Percentiles rank a stretch among this genome's conserved stretches.
Conservation (phyloP, 35 echinoderm and acorn worm genomes). For the Ptychodera flava region DNA sequence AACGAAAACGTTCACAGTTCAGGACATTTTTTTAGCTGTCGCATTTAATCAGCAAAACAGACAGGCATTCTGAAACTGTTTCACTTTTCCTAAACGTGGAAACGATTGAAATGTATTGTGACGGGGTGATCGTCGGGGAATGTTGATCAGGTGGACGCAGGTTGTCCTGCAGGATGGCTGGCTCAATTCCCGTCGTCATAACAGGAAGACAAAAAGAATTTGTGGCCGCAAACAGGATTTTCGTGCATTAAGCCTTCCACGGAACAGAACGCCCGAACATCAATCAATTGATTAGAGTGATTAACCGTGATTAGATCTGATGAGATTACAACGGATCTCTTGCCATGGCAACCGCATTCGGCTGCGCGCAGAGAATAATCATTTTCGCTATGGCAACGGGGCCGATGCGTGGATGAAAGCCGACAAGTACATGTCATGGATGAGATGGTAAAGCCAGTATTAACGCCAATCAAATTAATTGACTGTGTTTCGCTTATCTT, state of each 20-base stretch:
- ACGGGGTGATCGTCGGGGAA: not conserved
- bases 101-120: too few species aligned
- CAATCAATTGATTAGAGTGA: conserved; percentile 1
- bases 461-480: conserved; percentile 2
- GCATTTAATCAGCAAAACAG: too few species aligned
- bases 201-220: not conserved
- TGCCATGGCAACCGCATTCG: not conserved
- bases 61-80: too few species aligned
- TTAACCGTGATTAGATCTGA: not conserved
- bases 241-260: not conserved
- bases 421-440: not conserved
- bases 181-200: not conserved
- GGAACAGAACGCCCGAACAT: not conserved
- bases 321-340: not conserved
- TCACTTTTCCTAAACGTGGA: too few species aligned
- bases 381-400: not conserved
- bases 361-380: not conserved
- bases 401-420: not conserved
- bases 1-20: too few species aligned
- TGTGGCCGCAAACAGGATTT: not conserved
- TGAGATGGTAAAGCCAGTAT: not conserved
- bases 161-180: not conserved
- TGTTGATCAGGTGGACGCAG: not conserved
- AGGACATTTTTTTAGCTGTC: too few species aligned
- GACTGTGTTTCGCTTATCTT: not conserved